These are phyloP conservation scores for Passer montanus DNA, from an alignment of 2,113 vertebrate genomes.

Conservation along the genomic window DNA sequence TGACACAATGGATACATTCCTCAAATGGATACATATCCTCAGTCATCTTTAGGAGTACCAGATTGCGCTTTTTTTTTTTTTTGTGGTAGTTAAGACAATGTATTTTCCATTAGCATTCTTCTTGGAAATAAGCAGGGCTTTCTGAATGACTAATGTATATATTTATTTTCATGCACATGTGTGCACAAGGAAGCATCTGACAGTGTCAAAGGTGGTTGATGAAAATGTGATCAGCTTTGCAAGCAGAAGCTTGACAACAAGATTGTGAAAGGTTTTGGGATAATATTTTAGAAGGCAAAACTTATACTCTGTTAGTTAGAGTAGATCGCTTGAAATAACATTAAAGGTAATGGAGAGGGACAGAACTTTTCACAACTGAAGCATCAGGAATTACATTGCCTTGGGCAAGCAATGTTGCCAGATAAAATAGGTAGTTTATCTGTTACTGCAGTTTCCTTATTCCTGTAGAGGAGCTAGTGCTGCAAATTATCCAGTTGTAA, in stretches of 20 bases:
- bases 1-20: background rate
- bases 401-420: background rate
- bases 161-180: background rate
- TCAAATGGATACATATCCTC: too few species aligned
- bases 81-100: background rate
- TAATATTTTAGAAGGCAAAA: background rate
- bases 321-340: background rate
- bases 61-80: background rate
- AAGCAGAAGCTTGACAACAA: background rate
- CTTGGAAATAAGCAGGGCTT: background rate
- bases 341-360: background rate
- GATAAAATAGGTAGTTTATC: background rate
- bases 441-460: background rate
- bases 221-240: background rate
- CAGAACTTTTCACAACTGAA: background rate
- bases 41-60: background rate
- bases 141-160: background rate
- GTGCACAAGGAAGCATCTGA: background rate
- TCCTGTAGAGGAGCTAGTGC: background rate
- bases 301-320: background rate
- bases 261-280: background rate
- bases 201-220: background rate
- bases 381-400: slow-evolving; percentile 19
- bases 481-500: slow-evolving; percentile 23
- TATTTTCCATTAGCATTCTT: background rate